Conservation (phyloP, 2,888 invertebrate genomes). For the Penaeus monodon region DNA sequence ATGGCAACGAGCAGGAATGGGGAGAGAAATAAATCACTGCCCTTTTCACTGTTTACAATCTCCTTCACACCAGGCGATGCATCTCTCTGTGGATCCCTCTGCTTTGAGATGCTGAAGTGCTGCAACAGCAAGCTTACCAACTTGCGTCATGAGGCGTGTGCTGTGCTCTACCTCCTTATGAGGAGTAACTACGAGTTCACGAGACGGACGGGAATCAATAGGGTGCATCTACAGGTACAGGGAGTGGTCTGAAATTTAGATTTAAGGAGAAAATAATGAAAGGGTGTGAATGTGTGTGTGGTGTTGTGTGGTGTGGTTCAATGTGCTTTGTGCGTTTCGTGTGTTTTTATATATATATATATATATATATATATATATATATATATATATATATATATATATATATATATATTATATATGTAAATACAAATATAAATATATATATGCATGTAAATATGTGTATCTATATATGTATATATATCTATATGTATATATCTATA, state of each 20-base stretch:
- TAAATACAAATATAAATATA: background rate
- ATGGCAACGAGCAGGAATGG: too few species aligned
- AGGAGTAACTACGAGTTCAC: slow-evolving; percentile 93
- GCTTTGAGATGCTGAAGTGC: slow-evolving; percentile 83
- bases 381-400: background rate
- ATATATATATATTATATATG: background rate
- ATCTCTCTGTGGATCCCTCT: slow-evolving; percentile 83
- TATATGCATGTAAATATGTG: background rate
- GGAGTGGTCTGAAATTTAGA: too few species aligned
- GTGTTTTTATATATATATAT: too few species aligned
- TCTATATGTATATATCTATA: too few species aligned
- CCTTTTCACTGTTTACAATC: slow-evolving; percentile 22
- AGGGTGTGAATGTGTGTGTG: too few species aligned
- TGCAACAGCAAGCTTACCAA: slow-evolving; percentile 88
- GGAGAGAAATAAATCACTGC: background rate
- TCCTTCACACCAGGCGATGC: slow-evolving; percentile 77
- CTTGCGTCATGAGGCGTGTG: slow-evolving; percentile 90
- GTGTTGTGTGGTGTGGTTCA: too few species aligned
- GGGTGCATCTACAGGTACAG: slow-evolving; percentile 87
- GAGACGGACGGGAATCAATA: slow-evolving; percentile 83
- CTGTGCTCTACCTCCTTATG: slow-evolving; percentile 91
- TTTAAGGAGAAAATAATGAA: too few species aligned
- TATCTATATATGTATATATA: too few species aligned
- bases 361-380: too few species aligned
- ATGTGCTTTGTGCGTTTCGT: too few species aligned